Conservation (phyloP, 1,140 invertebrate genomes). For the Drosophila carrolli region DNA sequence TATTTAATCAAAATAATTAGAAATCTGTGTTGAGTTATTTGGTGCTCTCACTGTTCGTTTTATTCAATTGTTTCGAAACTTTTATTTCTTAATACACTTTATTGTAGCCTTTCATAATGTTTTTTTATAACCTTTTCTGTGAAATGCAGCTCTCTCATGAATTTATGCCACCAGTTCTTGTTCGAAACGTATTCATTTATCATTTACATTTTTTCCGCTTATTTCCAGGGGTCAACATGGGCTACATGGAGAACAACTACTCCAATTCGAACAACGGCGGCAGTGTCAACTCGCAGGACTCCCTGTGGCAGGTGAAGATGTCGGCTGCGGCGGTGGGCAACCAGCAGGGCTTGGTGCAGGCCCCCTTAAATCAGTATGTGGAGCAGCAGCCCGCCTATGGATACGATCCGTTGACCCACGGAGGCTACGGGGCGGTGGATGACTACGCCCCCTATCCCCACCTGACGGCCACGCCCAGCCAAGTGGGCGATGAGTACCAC, state of each 20-base stretch:
- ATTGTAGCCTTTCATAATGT: neutral
- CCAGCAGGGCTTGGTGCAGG: slow-evolving; percentile 86
- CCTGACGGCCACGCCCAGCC: slow-evolving; percentile 88
- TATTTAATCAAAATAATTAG: too few species aligned
- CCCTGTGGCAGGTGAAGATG: slow-evolving; percentile 97
- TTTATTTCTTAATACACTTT: neutral
- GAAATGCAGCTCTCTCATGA: slow-evolving; percentile 7
- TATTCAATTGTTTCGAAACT: too few species aligned
- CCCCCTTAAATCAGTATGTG: slow-evolving; percentile 86
- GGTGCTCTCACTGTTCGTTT: too few species aligned
- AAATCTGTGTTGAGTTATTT: too few species aligned
- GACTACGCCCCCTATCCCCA: slow-evolving; percentile 94
- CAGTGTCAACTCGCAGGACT: slow-evolving; percentile 96
- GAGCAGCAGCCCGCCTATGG: slow-evolving; percentile 88
- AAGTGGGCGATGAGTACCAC: slow-evolving; percentile 88
- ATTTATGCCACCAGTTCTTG: slow-evolving; percentile 17
- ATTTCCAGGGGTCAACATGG: slow-evolving; percentile 91
- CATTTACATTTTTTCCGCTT: slow-evolving; percentile 10
- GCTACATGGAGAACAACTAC: slow-evolving; percentile 95
- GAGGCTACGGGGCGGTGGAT: slow-evolving; percentile 92
- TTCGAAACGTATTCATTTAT: slow-evolving; percentile 13
- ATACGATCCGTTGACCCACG: slow-evolving; percentile 92
- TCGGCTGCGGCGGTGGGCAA: slow-evolving; percentile 88
- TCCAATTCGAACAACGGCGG: slow-evolving; percentile 96
- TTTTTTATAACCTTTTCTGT: neutral